phyloP scores from a whole-genome alignment of 2,888 invertebrate species.

The Calephelis perditalis region DNA sequence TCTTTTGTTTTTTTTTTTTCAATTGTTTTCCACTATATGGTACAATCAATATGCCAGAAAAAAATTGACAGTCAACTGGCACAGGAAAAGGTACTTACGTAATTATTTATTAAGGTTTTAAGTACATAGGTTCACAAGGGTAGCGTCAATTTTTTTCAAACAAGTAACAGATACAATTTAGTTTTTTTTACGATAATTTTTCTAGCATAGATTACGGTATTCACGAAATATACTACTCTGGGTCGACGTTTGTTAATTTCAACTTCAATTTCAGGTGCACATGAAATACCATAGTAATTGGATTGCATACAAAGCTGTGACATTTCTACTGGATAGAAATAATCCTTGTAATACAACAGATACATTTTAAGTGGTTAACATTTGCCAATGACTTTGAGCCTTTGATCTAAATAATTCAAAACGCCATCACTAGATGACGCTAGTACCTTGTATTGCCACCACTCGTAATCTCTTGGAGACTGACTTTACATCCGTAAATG shows the following conservation, averaged over 20 bases:
- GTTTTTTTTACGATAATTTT: conserved; percentile 8
- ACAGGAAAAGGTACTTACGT: conserved; percentile 26
- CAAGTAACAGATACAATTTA: no score
- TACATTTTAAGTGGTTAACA: conserved; percentile 20
- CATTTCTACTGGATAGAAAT: conserved; percentile 31
- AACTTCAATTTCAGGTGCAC: conserved; percentile 27
- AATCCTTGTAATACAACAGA: conserved; percentile 26
- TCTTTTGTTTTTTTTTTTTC: no score
- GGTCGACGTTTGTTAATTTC: conserved; percentile 14
- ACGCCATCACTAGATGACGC: no score
- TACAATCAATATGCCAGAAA: conserved; percentile 2
- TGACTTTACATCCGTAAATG: no score
- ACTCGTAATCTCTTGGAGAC: no score
- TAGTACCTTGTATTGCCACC: no score
- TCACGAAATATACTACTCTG: conserved; percentile 8
- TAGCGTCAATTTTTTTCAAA: no score
- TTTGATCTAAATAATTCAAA: no score
- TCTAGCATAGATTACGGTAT: conserved; percentile 10
- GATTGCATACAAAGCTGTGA: conserved; percentile 27
- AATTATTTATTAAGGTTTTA: conserved; percentile 22
- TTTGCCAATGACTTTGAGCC: no score
- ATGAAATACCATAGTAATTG: conserved; percentile 25
- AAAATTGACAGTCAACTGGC: conserved; percentile 28
- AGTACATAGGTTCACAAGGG: not conserved
- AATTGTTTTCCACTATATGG: no score